Evolutionary conservation across 2,888 invertebrate species (phyloP).

Genomic region (Empis livida): DNA sequence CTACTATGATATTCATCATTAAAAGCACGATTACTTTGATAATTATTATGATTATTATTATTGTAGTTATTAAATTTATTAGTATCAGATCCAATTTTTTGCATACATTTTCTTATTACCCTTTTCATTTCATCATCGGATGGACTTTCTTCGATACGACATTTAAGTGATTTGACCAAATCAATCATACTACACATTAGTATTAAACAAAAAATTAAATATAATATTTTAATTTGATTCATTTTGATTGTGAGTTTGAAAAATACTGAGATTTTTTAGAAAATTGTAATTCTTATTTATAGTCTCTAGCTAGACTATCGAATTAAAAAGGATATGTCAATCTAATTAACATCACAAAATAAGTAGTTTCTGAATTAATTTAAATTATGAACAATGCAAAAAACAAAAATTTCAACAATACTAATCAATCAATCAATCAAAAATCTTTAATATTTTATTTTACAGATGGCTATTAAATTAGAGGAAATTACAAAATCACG

Average conservation of each 20-base stretch:
- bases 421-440: too few relatives aligned
- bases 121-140: constrained; percentile 44
- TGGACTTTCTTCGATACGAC: constrained; percentile 45
- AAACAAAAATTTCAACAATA: too few relatives aligned
- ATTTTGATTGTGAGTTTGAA: too few relatives aligned
- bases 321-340: too few relatives aligned
- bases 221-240: background rate
- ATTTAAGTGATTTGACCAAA: constrained; percentile 36
- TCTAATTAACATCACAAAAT: too few relatives aligned
- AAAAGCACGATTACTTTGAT: constrained; percentile 2
- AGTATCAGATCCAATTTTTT: constrained; percentile 24
- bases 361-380: too few relatives aligned
- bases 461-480: constrained; percentile 30
- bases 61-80: constrained; percentile 2
- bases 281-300: too few relatives aligned
- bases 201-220: background rate
- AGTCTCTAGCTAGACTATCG: too few relatives aligned
- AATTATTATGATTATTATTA: constrained; percentile 12
- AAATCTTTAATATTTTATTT: too few relatives aligned
- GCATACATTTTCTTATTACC: constrained; percentile 44
- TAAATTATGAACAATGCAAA: too few relatives aligned
- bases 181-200: background rate
- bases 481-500: constrained; percentile 36
- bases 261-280: too few relatives aligned
- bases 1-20: constrained; percentile 1